A percentile compares a stretch with the other conserved stretches of the same genome.
Conservation (phyloP, 2,888 invertebrate genomes). For the Lissocephala sabroskyi region DNA sequence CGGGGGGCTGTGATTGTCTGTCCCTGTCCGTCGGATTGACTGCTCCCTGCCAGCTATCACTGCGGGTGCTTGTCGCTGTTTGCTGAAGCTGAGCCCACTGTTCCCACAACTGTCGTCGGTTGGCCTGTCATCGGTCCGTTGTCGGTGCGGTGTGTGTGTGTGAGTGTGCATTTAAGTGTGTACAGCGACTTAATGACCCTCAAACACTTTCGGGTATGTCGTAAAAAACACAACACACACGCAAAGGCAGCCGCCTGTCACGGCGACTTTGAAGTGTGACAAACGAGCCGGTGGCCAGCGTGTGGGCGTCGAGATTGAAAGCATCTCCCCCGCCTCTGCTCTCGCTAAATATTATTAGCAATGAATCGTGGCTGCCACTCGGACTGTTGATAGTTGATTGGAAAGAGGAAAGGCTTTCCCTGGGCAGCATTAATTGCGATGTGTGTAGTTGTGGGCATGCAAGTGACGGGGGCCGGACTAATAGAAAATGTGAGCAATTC, state of each 20-base stretch:
- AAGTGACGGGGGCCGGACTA: too few species aligned
- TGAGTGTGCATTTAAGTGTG: conserved; percentile 39
- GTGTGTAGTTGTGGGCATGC: too few species aligned
- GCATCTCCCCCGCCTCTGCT: too few species aligned
- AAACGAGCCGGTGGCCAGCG: too few species aligned
- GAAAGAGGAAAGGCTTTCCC: neutral
- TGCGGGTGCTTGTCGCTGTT: neutral
- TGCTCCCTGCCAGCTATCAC: conserved; percentile 21
- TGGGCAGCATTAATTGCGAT: too few species aligned
- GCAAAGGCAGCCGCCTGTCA: too few species aligned
- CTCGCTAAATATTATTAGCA: too few species aligned
- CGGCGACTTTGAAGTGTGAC: too few species aligned
- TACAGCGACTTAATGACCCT: conserved; percentile 56
- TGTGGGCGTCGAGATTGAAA: too few species aligned
- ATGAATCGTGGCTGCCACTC: too few species aligned
- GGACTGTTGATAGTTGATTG: conserved; percentile 6
- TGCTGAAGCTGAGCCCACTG: neutral
- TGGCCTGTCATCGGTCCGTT: conserved; percentile 12
- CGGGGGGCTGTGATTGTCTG: neutral
- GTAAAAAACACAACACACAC: conserved; percentile 14
- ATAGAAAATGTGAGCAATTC: too few species aligned
- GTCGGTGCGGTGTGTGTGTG: conserved; percentile 8
- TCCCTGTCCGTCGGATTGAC: conserved; percentile 36
- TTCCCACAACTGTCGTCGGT: conserved; percentile 1
- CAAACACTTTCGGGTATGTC: conserved; percentile 50